These are phyloP conservation scores for Falco concolor DNA, from an alignment of 2,797 vertebrate genomes.

Conservation along the genomic window DNA sequence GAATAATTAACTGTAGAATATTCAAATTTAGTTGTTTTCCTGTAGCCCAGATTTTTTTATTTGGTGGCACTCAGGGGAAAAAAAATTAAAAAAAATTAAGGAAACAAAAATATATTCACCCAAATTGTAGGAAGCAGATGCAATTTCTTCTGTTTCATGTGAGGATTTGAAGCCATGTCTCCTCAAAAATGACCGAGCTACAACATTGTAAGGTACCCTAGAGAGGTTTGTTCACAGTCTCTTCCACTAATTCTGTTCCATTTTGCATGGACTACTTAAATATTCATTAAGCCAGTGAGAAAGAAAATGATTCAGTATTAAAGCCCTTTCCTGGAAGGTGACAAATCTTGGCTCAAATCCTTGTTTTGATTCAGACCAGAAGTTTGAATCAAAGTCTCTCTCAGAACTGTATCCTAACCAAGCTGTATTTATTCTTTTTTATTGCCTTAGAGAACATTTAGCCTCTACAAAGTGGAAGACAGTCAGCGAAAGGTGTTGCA, in stretches of 20 bases:
- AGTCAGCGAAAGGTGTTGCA: not conserved
- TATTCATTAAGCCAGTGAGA: conserved; percentile 28
- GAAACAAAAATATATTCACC: not conserved
- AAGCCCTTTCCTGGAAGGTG: conserved; percentile 30
- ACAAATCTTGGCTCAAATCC: not conserved
- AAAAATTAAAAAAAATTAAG: not conserved
- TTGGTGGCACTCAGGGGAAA: rapidly evolving
- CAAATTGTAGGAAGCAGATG: not conserved
- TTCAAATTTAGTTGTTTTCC: not conserved
- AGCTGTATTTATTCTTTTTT: not conserved
- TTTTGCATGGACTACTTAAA: conserved; percentile 25
- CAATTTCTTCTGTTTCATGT: not conserved
- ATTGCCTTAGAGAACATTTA: not conserved
- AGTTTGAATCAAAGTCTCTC: not conserved
- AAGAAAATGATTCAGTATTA: conserved; percentile 32
- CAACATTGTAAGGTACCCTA: not conserved
- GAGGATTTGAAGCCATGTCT: not conserved
- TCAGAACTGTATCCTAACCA: not conserved
- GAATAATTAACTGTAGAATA: not conserved
- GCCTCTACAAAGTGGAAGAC: not conserved
- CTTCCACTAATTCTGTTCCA: not conserved
- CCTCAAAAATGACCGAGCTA: not conserved
- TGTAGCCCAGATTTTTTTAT: not conserved
- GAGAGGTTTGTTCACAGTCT: not conserved
- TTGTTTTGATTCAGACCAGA: not conserved